These are phyloP conservation scores for Gymnoscelis rufifasciata DNA, from an alignment of 2,888 invertebrate species.

Conservation along the genomic window DNA sequence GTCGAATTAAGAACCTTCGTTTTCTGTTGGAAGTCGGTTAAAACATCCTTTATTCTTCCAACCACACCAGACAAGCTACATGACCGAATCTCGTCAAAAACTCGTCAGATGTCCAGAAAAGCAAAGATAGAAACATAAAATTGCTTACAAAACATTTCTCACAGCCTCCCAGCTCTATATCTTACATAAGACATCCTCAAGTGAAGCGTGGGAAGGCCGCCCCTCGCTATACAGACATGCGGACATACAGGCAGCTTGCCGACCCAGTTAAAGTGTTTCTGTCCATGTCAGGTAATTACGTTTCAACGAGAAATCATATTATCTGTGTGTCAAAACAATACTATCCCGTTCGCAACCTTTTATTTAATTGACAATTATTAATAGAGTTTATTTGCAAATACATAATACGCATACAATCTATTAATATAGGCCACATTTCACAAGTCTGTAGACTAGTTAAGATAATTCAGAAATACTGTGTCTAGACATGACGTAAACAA, in stretches of 20 bases:
- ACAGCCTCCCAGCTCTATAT: not conserved
- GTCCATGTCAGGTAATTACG: slow-evolving; percentile 5
- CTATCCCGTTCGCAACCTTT: no score
- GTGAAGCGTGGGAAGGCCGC: slow-evolving; percentile 11
- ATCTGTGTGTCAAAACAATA: not conserved
- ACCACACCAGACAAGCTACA: not conserved
- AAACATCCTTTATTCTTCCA: not conserved
- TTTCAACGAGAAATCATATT: not conserved
- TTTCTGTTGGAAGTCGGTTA: no score
- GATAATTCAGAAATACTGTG: not conserved
- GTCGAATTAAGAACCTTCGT: no score
- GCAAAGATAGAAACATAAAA: not conserved
- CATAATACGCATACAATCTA: no score
- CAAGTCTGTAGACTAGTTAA: not conserved
- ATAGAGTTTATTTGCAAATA: no score
- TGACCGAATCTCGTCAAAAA: not conserved
- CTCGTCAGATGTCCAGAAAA: not conserved
- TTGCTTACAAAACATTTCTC: not conserved
- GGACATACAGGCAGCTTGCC: slow-evolving; percentile 1
- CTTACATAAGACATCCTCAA: slow-evolving; percentile 12
- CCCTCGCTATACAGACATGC: slow-evolving; percentile 5
- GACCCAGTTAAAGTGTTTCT: slow-evolving; percentile 16
- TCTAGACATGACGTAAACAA: slow-evolving; percentile 1
- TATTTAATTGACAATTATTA: no score
- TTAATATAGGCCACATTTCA: no score